Base-by-base conservation (phyloP, 2,888 invertebrate species). In the Litoditis marina region DNA sequence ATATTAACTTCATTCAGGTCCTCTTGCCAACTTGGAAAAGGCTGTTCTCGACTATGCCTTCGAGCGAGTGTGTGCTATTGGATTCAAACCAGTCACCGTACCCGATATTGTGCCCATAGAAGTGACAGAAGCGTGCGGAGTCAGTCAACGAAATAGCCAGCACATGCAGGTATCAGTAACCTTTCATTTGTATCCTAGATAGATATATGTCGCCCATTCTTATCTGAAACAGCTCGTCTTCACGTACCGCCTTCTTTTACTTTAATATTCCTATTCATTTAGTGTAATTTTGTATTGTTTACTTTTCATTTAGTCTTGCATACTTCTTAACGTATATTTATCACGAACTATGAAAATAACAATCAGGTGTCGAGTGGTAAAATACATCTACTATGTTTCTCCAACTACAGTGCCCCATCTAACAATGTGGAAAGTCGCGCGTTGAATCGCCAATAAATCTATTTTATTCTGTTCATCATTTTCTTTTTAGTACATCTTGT, bases 71-170 rank as follows among this genome's bases (percentile, higher is more conserved):
- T 54, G 63, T 39, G 66, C 59, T 16, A 59, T 71, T 27, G 76
- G 76, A 36, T 75, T 73, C 70, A 58, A 66, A n/a, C 74, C 74
- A 2, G 76, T 82, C 28, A 63, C 64, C 6, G 74, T 81, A 22
- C 70, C 79, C 11, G 82, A 82, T 63, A 64, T 83, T 28, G 70
- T 82, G 1, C 69, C 78, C 0, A 57, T 58, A 7, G 66, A 71
- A 16, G 72, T 79, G 1, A 78, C 81, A 2, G 63, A 63, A 13
- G 76, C 75, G 2, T 82, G 82, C 57, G 81, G 82, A 25, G 65
- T 82, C 5, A 63, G 69, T 52, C 69, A 68, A 34, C 56, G 63
- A 34, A 61, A 60, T 22, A 65, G 65, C 25, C 65, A 69, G 28
- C 60, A 66, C n/a, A 68, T 73, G 39, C 65, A 65, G 46, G 65